phyloP scores from a whole-genome alignment of 2,797 vertebrate genomes.

The Hypotaenidia philippensis region DNA sequence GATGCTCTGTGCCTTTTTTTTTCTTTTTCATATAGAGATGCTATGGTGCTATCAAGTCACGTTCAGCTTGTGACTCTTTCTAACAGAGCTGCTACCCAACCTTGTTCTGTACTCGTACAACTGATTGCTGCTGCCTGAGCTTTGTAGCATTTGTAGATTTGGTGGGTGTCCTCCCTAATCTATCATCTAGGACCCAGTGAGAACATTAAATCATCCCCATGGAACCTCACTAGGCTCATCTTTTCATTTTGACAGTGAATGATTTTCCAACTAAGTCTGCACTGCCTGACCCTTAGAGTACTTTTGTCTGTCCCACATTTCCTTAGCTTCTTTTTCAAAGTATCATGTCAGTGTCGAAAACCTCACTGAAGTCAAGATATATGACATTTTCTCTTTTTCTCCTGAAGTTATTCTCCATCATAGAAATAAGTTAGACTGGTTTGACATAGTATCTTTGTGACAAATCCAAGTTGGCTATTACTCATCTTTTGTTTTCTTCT shows the following conservation, averaged over 20 bases:
- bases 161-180: neutral
- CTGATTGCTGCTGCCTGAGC: neutral
- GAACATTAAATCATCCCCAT: neutral
- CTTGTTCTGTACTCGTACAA: neutral
- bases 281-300: neutral
- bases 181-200: neutral
- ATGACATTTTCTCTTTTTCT: conserved; percentile 5
- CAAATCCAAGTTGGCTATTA: conserved; percentile 2
- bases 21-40: neutral
- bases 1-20: neutral
- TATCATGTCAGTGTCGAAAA: conserved; percentile 13
- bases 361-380: neutral
- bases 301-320: neutral
- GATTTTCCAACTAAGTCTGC: neutral
- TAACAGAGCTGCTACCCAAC: neutral
- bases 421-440: neutral
- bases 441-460: neutral
- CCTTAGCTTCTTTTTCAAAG: conserved; percentile 22
- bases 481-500: neutral
- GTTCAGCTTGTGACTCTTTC: neutral
- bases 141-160: neutral
- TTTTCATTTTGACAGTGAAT: conserved; percentile 12
- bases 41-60: neutral
- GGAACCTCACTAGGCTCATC: neutral
- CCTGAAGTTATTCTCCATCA: neutral